Evolutionary conservation across 1,140 invertebrate genomes (phyloP).

Genomic region (Heliconius nattereri): DNA sequence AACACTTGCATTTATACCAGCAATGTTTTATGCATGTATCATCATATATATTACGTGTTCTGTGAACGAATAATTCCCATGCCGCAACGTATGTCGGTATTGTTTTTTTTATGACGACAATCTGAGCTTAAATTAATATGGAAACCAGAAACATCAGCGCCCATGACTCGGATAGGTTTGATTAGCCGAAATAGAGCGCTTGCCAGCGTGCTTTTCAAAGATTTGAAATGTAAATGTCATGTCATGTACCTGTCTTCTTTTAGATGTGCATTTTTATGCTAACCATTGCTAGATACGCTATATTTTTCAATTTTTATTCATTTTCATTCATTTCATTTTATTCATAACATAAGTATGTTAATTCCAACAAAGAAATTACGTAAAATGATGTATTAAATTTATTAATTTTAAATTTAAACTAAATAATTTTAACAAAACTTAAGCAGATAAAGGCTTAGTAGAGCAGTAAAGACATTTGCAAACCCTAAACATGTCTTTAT

Average conservation of each 20-base stretch:
- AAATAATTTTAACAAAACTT: too few relatives aligned
- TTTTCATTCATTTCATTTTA: too few relatives aligned
- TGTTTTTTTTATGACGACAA: not conserved
- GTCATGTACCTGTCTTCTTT: not conserved
- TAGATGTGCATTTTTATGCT: not conserved
- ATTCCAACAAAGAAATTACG: too few relatives aligned
- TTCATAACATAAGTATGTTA: too few relatives aligned
- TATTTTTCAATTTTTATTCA: not conserved
- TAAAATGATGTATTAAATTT: too few relatives aligned
- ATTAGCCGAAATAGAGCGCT: not conserved
- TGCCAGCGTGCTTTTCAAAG: not conserved
- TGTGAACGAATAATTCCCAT: not conserved
- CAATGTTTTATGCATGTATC: constrained; percentile 8
- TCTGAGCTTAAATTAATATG: not conserved
- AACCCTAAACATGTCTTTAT: constrained; percentile 20
- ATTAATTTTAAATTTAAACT: too few relatives aligned
- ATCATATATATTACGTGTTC: not conserved
- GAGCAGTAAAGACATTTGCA: not conserved
- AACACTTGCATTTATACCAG: not conserved
- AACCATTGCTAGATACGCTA: not conserved
- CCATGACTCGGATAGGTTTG: not conserved
- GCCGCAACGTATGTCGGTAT: not conserved
- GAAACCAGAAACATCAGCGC: not conserved
- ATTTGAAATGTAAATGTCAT: not conserved
- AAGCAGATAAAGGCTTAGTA: too few relatives aligned